Evolutionary conservation across 2,888 invertebrate genomes (phyloP).

Genomic region (Quadroppia sp.): DNA sequence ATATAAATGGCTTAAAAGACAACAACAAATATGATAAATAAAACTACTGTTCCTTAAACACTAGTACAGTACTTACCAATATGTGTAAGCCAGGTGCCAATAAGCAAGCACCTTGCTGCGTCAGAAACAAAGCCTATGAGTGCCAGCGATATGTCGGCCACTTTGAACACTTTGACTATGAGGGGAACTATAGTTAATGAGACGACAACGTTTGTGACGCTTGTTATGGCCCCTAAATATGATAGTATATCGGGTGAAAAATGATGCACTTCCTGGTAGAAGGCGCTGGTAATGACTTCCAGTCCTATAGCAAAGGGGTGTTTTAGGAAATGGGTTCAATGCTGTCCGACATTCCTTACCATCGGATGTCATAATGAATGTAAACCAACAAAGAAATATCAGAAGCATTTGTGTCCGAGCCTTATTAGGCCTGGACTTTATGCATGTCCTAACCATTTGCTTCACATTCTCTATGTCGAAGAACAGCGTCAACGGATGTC

Average conservation of each 20-base stretch:
- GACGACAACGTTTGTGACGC: neutral
- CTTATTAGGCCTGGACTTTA: neutral
- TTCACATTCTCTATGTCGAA: neutral
- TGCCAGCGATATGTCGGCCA: neutral
- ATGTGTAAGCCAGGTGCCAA: neutral
- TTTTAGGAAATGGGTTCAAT: neutral
- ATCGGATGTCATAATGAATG: neutral
- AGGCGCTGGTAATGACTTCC: too few species aligned
- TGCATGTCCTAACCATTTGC: neutral
- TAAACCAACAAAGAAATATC: neutral
- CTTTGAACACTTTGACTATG: neutral
- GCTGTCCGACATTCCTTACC: neutral
- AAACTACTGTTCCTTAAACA: too few species aligned
- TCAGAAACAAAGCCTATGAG: neutral
- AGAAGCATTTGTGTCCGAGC: neutral
- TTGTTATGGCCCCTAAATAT: neutral
- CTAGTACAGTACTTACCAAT: neutral
- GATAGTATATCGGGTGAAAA: neutral
- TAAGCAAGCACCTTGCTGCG: neutral
- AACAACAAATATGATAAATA: too few species aligned
- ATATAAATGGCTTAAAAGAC: neutral
- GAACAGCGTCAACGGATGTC: neutral
- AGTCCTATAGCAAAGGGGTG: too few species aligned
- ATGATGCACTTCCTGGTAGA: too few species aligned
- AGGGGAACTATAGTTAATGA: neutral